Conservation (phyloP, 1,140 invertebrate species). For the Chionoecetes opilio region DNA sequence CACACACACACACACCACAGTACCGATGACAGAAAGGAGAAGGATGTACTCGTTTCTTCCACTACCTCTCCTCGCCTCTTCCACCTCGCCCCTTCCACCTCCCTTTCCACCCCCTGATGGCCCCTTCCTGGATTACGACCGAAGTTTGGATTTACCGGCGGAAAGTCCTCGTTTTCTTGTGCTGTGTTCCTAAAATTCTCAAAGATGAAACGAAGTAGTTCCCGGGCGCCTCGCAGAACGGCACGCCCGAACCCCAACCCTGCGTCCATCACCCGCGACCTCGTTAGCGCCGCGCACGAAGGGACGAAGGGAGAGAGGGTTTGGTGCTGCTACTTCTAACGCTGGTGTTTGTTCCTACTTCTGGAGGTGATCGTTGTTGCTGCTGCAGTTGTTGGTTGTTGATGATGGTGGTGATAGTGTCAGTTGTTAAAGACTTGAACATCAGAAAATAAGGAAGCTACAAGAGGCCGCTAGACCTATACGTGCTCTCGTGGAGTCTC, state of each 20-base stretch:
- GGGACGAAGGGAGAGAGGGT: background rate
- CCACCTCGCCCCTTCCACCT: background rate
- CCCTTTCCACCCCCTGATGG: background rate
- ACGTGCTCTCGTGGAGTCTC: too few species aligned
- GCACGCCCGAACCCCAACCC: background rate
- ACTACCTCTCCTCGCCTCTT: too few species aligned
- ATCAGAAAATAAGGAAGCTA: too few species aligned
- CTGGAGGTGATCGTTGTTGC: too few species aligned
- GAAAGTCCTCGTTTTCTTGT: conserved; percentile 28
- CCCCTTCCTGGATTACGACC: conserved; percentile 5
- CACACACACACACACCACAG: background rate
- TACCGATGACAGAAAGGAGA: background rate
- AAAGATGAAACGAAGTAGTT: conserved; percentile 30
- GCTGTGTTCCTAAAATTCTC: conserved; percentile 29
- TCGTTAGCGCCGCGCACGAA: conserved; percentile 2
- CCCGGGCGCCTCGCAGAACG: background rate
- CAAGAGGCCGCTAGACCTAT: too few species aligned
- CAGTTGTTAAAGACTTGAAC: too few species aligned
- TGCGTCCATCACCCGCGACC: background rate
- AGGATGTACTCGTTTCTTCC: background rate
- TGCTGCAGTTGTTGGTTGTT: background rate
- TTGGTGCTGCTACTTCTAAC: background rate
- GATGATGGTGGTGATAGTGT: too few species aligned
- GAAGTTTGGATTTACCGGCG: conserved; percentile 6
- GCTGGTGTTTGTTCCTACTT: too few species aligned